Evolutionary conservation across 1,140 invertebrate genomes (phyloP), one percentile per base, ranked within the genome.

Genomic region (Bombus fervidus): DNA sequence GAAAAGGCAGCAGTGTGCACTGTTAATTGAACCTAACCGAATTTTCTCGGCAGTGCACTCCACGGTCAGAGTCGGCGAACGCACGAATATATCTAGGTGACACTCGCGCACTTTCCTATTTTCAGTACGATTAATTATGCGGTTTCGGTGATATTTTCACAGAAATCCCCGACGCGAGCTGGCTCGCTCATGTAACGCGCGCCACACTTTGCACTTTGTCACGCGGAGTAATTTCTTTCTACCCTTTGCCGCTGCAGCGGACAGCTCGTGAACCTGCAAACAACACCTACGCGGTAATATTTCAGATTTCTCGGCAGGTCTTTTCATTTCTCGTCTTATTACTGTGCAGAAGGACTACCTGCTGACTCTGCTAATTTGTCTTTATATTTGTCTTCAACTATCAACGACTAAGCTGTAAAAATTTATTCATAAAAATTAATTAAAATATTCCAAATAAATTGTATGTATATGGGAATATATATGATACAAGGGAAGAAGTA

Each of bases 71-170:
- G 31, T 15, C 25, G 25, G 13, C 18, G 9, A 12, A 1, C 15
- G 37, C 25, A 18, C 43, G 25, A 69, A 41, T 57, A 9, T 62
- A 83, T 53, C 25, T 41, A 37, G 25, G 25, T n/a, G 37, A 28
- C 37, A 34, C 28, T 15, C 25, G 15, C 64, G 62, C 25, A 47
- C 74, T 69, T 83, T 31, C 47, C n/a, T 73, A 73, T 47, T 84
- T 34, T 66, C 64, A 31, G 22, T 39, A 15, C n/a, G 47, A 78
- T 84, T 79, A 79, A 84, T 84, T 84, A 84, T 79, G 66, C 82
- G n/a, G 47, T 71, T 84, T 79, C 53, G 47, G 15, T 79, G 64
- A 43, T 68, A 59, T 59, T 79, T 43, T 22, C 66, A 3, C 15
- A 66, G 41, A 79, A 79, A 84, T 31, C 25, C 82, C 47, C n/a